These are phyloP conservation scores for Isoperla grammatica DNA, from an alignment of 2,888 invertebrate genomes.

Conservation along the genomic window DNA sequence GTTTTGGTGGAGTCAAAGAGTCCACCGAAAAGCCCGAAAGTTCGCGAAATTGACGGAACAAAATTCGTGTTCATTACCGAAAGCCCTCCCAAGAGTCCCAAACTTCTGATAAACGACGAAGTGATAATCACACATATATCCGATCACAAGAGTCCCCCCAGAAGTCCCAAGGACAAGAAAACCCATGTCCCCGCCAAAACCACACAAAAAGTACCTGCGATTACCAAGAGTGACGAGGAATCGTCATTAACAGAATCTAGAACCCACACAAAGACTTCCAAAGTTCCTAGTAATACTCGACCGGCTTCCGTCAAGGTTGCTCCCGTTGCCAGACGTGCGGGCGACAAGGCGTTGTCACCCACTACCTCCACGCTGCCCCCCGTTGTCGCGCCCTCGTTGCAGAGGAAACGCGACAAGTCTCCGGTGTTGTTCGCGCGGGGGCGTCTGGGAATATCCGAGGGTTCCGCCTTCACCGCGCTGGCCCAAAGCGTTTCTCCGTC, in stretches of 20 bases:
- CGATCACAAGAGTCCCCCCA: too few relatives aligned
- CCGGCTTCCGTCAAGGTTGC: too few relatives aligned
- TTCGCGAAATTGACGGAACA: slow-evolving; percentile 33
- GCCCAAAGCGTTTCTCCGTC: slow-evolving; percentile 71
- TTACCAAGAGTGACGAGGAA: slow-evolving; percentile 20
- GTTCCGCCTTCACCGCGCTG: slow-evolving; percentile 67
- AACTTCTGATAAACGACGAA: slow-evolving; percentile 31
- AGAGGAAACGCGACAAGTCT: slow-evolving; percentile 64
- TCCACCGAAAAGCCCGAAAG: slow-evolving; percentile 45
- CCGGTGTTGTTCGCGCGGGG: slow-evolving; percentile 75
- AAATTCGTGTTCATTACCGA: slow-evolving; percentile 36
- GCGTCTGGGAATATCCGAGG: slow-evolving; percentile 75
- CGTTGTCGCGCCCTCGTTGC: slow-evolving; percentile 42
- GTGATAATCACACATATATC: slow-evolving; percentile 5
- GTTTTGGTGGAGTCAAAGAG: too few relatives aligned
- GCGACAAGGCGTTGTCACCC: too few relatives aligned
- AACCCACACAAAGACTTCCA: slow-evolving; percentile 30
- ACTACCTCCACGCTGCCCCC: too few relatives aligned
- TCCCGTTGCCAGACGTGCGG: too few relatives aligned
- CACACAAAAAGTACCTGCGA: slow-evolving; percentile 26
- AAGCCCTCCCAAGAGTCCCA: slow-evolving; percentile 37
- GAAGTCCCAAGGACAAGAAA: slow-evolving; percentile 36
- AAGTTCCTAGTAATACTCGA: too few relatives aligned
- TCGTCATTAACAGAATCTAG: slow-evolving; percentile 56
- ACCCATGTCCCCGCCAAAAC: slow-evolving; percentile 45